These are phyloP conservation scores for Plebejus anna DNA, from an alignment of 2,888 invertebrate species.

Conservation along the genomic window DNA sequence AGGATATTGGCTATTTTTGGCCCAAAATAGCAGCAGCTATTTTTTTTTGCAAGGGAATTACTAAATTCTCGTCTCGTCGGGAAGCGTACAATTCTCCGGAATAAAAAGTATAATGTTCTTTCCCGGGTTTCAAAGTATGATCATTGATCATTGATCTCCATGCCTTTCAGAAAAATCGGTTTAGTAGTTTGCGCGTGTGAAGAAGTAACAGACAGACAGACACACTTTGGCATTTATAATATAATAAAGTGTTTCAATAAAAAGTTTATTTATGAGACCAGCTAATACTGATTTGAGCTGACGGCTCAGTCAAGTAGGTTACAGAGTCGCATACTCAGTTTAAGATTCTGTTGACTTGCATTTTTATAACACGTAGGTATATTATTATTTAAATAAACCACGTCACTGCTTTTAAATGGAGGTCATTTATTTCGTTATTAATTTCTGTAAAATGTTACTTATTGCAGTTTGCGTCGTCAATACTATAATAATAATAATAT, in stretches of 20 bases:
- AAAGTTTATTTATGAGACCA: constrained; percentile 5
- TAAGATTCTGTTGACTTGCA: constrained; percentile 1
- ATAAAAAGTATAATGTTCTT: too few species aligned
- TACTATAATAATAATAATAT: background rate
- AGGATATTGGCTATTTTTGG: background rate
- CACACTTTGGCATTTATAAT: too few species aligned
- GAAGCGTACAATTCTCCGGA: too few species aligned
- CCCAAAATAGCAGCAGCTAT: background rate
- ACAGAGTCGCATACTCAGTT: background rate
- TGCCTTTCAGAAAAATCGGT: too few species aligned
- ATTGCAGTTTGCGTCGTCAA: background rate
- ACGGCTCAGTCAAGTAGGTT: background rate
- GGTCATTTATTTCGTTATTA: background rate
- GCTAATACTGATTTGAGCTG: constrained; percentile 3
- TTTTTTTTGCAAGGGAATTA: too few species aligned
- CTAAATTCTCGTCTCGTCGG: too few species aligned
- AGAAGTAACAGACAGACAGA: too few species aligned
- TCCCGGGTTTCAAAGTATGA: too few species aligned
- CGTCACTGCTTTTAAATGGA: background rate
- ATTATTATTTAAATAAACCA: background rate
- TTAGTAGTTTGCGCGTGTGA: too few species aligned
- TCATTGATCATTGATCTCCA: too few species aligned
- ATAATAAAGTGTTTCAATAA: background rate
- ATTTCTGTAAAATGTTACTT: background rate
- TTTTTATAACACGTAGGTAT: constrained; percentile 4